Evolutionary conservation across 2,113 vertebrate species (phyloP).

Genomic region (Dromiciops gliroides): DNA sequence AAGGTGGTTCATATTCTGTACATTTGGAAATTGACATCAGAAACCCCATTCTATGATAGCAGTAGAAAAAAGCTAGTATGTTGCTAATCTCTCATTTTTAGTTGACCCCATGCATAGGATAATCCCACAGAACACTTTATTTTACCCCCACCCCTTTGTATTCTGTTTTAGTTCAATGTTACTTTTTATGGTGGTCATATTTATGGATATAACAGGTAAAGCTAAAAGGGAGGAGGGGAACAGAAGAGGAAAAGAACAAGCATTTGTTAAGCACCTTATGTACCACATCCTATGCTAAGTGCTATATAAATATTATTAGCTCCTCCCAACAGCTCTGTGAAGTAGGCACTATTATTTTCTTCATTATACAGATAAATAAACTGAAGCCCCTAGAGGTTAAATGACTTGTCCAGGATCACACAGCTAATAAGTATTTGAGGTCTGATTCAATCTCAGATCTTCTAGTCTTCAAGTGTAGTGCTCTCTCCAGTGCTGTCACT

Average conservation of each 20-base stretch:
- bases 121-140: neutral
- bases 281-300: neutral
- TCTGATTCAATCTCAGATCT: neutral
- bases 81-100: neutral
- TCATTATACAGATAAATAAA: neutral
- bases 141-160: neutral
- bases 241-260: neutral
- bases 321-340: neutral
- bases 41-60: neutral
- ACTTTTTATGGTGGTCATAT: neutral
- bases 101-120: neutral
- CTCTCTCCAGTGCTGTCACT: neutral
- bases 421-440: neutral
- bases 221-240: neutral
- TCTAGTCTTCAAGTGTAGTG: neutral
- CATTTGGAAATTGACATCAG: conserved; percentile 32
- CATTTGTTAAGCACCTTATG: neutral
- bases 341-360: neutral
- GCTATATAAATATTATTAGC: neutral
- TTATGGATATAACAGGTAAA: neutral
- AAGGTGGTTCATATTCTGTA: conserved; percentile 25
- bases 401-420: neutral
- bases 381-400: neutral
- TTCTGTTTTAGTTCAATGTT: neutral
- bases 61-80: conserved; percentile 16